phyloP scores from a whole-genome alignment of 2,888 invertebrate species.

The Melanotus villosus region DNA sequence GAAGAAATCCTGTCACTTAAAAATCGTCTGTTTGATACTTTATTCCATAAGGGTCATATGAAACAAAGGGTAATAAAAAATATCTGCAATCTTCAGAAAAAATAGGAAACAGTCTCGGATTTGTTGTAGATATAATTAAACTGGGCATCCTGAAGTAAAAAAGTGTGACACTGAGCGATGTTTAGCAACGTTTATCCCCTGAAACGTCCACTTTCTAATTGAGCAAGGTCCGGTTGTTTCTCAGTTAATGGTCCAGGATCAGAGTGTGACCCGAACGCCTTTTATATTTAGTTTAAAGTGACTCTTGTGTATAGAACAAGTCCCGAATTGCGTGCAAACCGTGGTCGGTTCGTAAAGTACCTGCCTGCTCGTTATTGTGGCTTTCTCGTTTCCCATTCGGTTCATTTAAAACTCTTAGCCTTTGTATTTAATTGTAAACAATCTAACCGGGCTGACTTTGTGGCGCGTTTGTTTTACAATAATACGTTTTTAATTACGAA shows the following conservation, averaged over 20 bases:
- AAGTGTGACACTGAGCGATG: constrained; percentile 15
- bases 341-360: constrained; percentile 32
- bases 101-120: no score
- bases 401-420: constrained; percentile 37
- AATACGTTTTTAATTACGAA: constrained; percentile 34
- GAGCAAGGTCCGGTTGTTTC: constrained; percentile 4
- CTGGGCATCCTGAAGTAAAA: constrained; percentile 7
- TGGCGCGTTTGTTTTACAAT: constrained; percentile 25
- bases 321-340: constrained; percentile 39
- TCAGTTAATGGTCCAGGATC: constrained; percentile 22
- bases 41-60: no score
- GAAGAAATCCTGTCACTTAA: no score
- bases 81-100: no score
- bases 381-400: constrained; percentile 35
- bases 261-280: constrained; percentile 15
- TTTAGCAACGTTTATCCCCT: neutral
- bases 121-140: neutral
- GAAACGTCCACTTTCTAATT: constrained; percentile 24
- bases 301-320: constrained; percentile 32
- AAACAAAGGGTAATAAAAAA: no score
- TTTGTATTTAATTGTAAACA: constrained; percentile 43
- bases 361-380: constrained; percentile 38
- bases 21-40: no score
- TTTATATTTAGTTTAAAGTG: constrained; percentile 36
- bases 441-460: constrained; percentile 32